Percentiles rank a stretch among this genome's conserved stretches.
phyloP scores from a whole-genome alignment of 2,113 vertebrate species.

The Stigmatopora argus region DNA sequence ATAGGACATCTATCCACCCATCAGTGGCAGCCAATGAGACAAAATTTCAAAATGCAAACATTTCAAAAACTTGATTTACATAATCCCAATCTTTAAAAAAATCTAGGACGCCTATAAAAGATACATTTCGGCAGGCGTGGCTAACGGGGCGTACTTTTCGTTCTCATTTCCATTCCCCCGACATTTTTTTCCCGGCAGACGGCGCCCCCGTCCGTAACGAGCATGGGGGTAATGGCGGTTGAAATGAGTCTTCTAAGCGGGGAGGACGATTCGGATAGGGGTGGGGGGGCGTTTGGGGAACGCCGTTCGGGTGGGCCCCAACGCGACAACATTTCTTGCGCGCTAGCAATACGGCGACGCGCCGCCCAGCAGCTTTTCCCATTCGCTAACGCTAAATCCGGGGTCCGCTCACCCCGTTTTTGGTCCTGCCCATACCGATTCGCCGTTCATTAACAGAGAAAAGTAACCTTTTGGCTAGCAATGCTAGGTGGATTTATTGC shows the following conservation, averaged over 20 bases:
- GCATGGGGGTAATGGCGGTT: constrained; percentile 75
- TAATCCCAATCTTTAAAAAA: no score
- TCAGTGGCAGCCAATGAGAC: no score
- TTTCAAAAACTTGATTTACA: no score
- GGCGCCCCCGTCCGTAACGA: constrained; percentile 70
- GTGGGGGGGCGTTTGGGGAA: constrained; percentile 38
- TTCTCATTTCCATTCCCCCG: constrained; percentile 68
- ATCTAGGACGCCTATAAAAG: no score
- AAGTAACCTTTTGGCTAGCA: no score
- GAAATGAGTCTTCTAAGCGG: constrained; percentile 67
- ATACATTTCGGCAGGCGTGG: constrained; percentile 47
- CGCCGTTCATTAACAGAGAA: no score
- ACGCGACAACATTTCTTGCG: constrained; percentile 22
- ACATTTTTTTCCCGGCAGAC: constrained; percentile 33
- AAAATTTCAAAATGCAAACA: no score
- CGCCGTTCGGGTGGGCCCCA: constrained; percentile 7
- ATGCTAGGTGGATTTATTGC: no score
- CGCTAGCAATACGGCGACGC: constrained; percentile 19
- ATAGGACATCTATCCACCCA: no score
- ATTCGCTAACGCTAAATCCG: no score
- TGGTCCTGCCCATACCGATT: no score
- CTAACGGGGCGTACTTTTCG: constrained; percentile 74
- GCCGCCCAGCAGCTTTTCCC: neutral
- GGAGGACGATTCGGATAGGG: constrained; percentile 39
- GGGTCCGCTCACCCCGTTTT: no score